Conservation (phyloP, 2,888 invertebrate genomes). For the Scelioninae gen. 1 region DNA sequence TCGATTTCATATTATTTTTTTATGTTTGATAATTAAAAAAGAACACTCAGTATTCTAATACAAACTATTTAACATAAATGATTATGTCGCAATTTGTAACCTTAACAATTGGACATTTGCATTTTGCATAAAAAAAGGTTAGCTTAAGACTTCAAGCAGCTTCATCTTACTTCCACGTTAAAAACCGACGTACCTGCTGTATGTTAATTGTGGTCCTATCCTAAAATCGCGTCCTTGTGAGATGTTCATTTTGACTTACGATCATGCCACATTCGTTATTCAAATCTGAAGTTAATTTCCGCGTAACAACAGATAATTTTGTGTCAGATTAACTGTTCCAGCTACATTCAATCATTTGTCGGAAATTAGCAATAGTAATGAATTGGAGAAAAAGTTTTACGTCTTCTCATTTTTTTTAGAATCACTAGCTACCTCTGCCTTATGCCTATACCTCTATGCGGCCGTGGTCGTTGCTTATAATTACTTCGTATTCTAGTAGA, state of each 20-base stretch:
- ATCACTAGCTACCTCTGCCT: constrained; percentile 78
- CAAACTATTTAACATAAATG: too few species aligned
- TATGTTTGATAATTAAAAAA: too few species aligned
- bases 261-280: constrained; percentile 59
- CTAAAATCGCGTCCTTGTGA: constrained; percentile 72
- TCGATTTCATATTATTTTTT: too few species aligned
- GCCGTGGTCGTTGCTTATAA: constrained; percentile 74
- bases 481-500: constrained; percentile 71
- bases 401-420: constrained; percentile 59
- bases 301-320: constrained; percentile 52
- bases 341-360: constrained; percentile 54
- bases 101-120: constrained; percentile 55
- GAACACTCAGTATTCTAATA: too few species aligned
- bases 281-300: constrained; percentile 43
- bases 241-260: constrained; percentile 71
- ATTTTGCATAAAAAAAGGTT: constrained; percentile 64
- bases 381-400: constrained; percentile 58
- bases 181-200: constrained; percentile 70
- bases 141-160: constrained; percentile 75
- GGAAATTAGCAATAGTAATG: constrained; percentile 42
- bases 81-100: too few species aligned
- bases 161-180: constrained; percentile 74
- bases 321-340: constrained; percentile 63
- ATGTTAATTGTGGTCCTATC: constrained; percentile 69
- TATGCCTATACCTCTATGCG: constrained; percentile 77